These are phyloP conservation scores for Drosophila takahashii DNA, from an alignment of 1,140 invertebrate species.

Conservation along the genomic window DNA sequence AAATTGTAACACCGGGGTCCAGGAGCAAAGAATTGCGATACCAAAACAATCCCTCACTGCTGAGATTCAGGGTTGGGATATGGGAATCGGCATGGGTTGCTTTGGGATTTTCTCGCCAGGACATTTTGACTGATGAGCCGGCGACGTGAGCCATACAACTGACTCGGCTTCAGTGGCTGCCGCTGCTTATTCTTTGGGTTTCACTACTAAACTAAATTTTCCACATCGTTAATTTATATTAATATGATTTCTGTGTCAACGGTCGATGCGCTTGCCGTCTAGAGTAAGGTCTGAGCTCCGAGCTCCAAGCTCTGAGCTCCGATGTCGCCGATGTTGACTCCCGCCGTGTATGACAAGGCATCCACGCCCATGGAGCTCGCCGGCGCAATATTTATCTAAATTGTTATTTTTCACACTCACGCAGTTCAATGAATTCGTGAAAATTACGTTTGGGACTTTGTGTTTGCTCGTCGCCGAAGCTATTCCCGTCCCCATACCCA, in stretches of 20 bases:
- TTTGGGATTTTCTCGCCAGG: conserved; percentile 71
- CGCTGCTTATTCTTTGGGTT: conserved; percentile 39
- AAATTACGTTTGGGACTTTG: conserved; percentile 85
- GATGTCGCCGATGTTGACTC: conserved; percentile 34
- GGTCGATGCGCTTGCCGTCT: conserved; percentile 67
- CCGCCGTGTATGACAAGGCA: conserved; percentile 46
- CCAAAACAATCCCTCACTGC: conserved; percentile 68
- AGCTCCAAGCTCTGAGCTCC: background rate
- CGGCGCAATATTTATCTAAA: conserved; percentile 84
- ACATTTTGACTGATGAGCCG: conserved; percentile 77
- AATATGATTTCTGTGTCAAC: conserved; percentile 85
- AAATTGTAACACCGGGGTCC: conserved; percentile 18
- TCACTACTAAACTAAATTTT: conserved; percentile 85
- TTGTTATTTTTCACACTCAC: conserved; percentile 85
- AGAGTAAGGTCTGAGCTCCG: conserved; percentile 8
- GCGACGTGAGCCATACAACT: conserved; percentile 70
- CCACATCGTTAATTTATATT: conserved; percentile 85
- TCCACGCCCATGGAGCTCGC: conserved; percentile 72
- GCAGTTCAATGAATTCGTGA: conserved; percentile 85
- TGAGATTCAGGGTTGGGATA: conserved; percentile 25
- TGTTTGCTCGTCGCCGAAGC: conserved; percentile 66
- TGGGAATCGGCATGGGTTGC: conserved; percentile 28
- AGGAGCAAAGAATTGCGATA: conserved; percentile 12
- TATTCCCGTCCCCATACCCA: conserved; percentile 4
- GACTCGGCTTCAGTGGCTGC: conserved; percentile 25